Evolutionary conservation across 2,113 vertebrate species (phyloP), one percentile per base, ranked within the genome.

Genomic region (Cacatua alba): DNA sequence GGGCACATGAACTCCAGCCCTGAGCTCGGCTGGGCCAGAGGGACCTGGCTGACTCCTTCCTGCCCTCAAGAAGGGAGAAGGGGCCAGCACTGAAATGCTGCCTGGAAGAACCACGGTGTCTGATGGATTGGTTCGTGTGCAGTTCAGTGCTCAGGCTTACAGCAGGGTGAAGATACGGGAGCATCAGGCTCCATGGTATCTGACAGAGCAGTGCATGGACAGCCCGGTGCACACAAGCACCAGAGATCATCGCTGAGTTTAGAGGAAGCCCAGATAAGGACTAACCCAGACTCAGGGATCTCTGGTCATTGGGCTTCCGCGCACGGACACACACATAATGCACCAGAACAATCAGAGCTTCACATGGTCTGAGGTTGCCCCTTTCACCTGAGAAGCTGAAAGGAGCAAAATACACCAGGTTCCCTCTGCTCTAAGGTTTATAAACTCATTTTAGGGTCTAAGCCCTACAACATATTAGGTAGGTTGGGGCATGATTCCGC

Each of bases 191-290:
- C 71, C 1, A 0, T 16, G 53, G 63, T 2, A 26, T 13, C 65
- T 0, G 0, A 46, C 43, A 65, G 65, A 19, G 6, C 72, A 46
- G 10, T 1, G 20, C 65, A 48, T 4, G 1, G 29, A 41, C 57
- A 80, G 68, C 79, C 44, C 1, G 0, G 35, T 3, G 26, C 25
- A 68, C 59, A 39, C 69, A n/a, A 3, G 64, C 37, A 2, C 0
- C 78, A 65, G 76, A 88, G 88, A 93, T 48, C 7, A 0, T 3
- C 1, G 0, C 53, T 0, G 26, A 49, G 82, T 41, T 44, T 83
- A 85, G 92, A 12, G 74, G 65, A 57, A 83, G 59, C 23, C 90
- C 52, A 8, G 37, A 10, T 17, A 85, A 85, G 85, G 77, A 51
- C 3, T 17, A 25, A 25, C 46, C 60, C 85, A 81, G 59, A 68